Percentiles rank a stretch among this genome's conserved stretches.
Conservation (phyloP, 37 sponge, comb jelly and placozoan species). For the Ephydatia muelleri region DNA sequence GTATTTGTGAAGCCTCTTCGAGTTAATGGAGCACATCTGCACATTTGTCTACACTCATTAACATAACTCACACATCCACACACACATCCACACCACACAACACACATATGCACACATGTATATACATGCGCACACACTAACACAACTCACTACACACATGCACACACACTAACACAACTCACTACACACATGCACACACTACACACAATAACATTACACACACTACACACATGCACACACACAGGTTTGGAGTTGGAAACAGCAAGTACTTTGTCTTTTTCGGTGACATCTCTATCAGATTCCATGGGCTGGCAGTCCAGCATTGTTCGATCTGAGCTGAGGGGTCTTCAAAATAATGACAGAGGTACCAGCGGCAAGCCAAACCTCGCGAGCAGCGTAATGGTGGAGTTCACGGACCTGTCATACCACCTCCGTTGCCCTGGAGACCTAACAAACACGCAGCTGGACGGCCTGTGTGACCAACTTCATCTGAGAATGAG, state of each 20-base stretch:
- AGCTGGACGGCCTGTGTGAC: conserved; percentile 63
- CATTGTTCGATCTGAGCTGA: conserved; percentile 63
- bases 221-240: neutral
- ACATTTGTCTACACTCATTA: neutral
- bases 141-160: too few species aligned
- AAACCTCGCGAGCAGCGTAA: conserved; percentile 41
- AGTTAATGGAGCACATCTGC: neutral
- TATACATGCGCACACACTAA: too few species aligned
- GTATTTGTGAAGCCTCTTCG: too few species aligned
- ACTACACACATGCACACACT: too few species aligned
- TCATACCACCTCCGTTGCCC: conserved; percentile 69
- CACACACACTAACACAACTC: too few species aligned
- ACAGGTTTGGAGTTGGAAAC: conserved; percentile 22
- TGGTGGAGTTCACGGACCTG: conserved; percentile 76
- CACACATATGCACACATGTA: too few species aligned
- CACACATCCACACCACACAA: too few species aligned
- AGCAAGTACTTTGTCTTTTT: conserved; percentile 5
- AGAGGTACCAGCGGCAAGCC: conserved; percentile 30
- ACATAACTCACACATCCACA: too few species aligned
- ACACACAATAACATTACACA: neutral
- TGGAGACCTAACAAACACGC: conserved; percentile 54
- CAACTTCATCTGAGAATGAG: conserved; percentile 50
- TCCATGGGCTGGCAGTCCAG: conserved; percentile 80
- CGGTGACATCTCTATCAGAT: conserved; percentile 47
- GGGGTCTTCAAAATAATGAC: conserved; percentile 60